Evolutionary conservation across 1,140 invertebrate genomes (phyloP).

Genomic region (Procambarus virginalis): DNA sequence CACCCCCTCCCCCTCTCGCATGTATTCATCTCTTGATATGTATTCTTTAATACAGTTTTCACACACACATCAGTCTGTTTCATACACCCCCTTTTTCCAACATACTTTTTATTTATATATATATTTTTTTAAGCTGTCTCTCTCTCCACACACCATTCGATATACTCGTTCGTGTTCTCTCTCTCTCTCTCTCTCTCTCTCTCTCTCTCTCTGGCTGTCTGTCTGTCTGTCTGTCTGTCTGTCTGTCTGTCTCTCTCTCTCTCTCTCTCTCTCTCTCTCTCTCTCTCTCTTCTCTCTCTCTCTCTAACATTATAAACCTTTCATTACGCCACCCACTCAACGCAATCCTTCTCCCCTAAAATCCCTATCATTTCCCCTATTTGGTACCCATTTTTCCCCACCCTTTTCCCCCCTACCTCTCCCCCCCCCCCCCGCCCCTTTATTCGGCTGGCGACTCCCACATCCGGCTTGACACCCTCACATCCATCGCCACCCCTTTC

Average conservation of each 20-base stretch:
- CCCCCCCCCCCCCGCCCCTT: neutral
- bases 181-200: no score
- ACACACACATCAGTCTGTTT: neutral
- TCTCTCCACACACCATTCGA: no score
- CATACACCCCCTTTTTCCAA: neutral
- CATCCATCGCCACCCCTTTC: constrained; percentile 38
- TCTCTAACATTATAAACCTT: neutral
- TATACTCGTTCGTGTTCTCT: no score
- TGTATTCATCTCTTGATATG: neutral
- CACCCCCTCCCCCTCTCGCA: neutral
- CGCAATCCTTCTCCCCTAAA: constrained; percentile 1
- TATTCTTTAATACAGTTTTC: neutral
- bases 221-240: no score
- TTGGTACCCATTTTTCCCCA: constrained; percentile 6
- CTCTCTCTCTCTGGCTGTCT: no score
- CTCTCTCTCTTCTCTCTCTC: neutral
- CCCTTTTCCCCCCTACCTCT: neutral
- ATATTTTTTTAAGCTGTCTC: no score
- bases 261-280: neutral
- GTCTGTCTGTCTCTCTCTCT: no score
- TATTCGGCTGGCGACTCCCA: constrained; percentile 13
- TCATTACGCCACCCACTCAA: neutral
- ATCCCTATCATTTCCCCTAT: constrained; percentile 25
- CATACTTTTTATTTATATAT: no score
- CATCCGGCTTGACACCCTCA: constrained; percentile 18